Evolutionary conservation across 2,113 vertebrate genomes (phyloP).

Genomic region (Pseudolaguvia tuberculata): DNA sequence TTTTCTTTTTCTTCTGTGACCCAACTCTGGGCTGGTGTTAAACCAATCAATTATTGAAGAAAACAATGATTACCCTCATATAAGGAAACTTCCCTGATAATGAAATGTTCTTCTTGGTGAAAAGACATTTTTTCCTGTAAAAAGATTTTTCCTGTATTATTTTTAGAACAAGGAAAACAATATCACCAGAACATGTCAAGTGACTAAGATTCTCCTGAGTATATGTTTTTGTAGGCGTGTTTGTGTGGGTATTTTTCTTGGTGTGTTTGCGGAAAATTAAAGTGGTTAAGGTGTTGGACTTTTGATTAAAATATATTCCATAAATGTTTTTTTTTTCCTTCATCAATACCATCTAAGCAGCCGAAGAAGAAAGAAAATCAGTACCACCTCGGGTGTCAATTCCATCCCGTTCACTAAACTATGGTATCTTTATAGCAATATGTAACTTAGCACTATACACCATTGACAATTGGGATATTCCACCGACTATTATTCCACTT

Average conservation of each 20-base stretch:
- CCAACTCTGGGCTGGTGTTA: neutral
- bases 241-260: too few species aligned
- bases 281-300: too few species aligned
- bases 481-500: neutral
- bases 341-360: neutral
- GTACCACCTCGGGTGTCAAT: neutral
- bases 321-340: neutral
- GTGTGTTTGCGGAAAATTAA: too few species aligned
- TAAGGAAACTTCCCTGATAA: too few species aligned
- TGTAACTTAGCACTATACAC: neutral
- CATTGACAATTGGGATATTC: neutral
- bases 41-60: neutral
- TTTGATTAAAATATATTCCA: too few species aligned
- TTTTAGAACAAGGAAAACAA: neutral
- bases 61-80: too few species aligned
- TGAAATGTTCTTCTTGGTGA: too few species aligned
- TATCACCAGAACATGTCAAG: neutral
- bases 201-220: neutral
- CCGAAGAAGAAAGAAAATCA: too few species aligned
- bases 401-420: neutral
- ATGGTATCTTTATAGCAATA: neutral
- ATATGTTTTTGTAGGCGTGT: neutral
- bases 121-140: too few species aligned
- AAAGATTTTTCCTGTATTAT: neutral
- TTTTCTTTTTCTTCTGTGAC: too few species aligned